These are phyloP conservation scores for Callyntrura guangdongensis DNA, from an alignment of 2,888 invertebrate species.

Conservation along the genomic window DNA sequence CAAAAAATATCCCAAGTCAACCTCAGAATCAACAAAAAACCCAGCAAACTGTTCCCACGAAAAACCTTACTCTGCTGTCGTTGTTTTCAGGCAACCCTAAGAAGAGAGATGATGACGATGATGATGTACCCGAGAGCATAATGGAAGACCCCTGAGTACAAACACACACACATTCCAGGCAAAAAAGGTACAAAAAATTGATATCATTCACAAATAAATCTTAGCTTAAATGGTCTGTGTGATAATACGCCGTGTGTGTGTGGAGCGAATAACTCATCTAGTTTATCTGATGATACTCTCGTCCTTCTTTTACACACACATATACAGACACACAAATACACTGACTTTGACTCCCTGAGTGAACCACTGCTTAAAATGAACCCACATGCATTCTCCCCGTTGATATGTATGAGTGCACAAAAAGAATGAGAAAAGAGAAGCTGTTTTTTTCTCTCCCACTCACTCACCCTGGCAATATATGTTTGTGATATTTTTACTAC, in stretches of 20 bases:
- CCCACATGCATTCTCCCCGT: not conserved
- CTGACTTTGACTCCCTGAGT: slow-evolving; percentile 44
- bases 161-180: slow-evolving; percentile 41
- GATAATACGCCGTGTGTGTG: slow-evolving; percentile 84
- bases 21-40: slow-evolving; percentile 70
- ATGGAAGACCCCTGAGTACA: slow-evolving; percentile 61
- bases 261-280: slow-evolving; percentile 84
- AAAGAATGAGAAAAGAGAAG: slow-evolving; percentile 45
- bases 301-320: not conserved
- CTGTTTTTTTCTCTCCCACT: slow-evolving; percentile 15
- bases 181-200: slow-evolving; percentile 84
- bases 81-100: slow-evolving; percentile 22
- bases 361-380: not conserved
- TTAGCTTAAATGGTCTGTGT: slow-evolving; percentile 85
- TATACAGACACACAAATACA: slow-evolving; percentile 21
- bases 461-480: not conserved
- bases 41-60: slow-evolving; percentile 59
- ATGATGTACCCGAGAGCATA: slow-evolving; percentile 59
- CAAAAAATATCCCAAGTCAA: slow-evolving; percentile 57
- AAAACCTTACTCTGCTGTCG: not conserved
- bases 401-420: slow-evolving; percentile 56
- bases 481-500: not conserved
- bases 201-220: slow-evolving; percentile 85
- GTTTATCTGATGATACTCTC: slow-evolving; percentile 82
- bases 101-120: slow-evolving; percentile 54